A percentile compares a stretch with the other conserved stretches of the same genome.
Conservation (phyloP, 35 echinoderm and acorn worm genomes). For the Lytechinus pictus region DNA sequence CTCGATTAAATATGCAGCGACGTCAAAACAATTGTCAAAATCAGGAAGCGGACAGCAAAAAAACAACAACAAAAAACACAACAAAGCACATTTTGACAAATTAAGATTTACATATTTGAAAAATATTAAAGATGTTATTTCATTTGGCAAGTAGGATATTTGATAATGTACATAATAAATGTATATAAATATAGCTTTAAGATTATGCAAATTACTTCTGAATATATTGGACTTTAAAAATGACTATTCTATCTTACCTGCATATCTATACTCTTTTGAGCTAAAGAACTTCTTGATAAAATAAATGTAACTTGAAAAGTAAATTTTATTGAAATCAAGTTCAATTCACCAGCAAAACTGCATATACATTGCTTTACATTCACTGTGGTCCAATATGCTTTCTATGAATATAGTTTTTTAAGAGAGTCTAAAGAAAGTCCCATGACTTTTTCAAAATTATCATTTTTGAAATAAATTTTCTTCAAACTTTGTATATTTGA, state of each 20-base stretch:
- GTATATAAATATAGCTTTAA: background rate
- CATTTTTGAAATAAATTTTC: too few relatives aligned
- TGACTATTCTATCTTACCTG: background rate
- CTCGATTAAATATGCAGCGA: background rate
- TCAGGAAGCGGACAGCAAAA: background rate
- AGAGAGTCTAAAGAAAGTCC: too few relatives aligned
- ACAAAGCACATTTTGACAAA: background rate
- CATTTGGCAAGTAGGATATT: slow-evolving; percentile 1
- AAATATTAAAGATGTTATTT: background rate
- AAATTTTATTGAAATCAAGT: too few relatives aligned
- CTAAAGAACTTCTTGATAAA: background rate
- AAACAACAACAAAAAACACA: background rate
- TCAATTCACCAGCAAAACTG: too few relatives aligned
- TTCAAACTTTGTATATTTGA: too few relatives aligned
- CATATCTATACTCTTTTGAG: background rate
- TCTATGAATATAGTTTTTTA: too few relatives aligned
- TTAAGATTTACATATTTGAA: background rate
- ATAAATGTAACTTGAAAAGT: background rate
- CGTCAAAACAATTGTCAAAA: background rate
- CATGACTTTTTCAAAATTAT: too few relatives aligned
- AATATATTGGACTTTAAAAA: background rate
- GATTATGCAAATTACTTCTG: background rate
- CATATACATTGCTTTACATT: too few relatives aligned
- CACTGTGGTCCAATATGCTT: too few relatives aligned
- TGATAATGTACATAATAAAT: background rate